Base-by-base conservation (phyloP, 2,113 vertebrate genomes). In the Pelecanoides urinatrix region DNA sequence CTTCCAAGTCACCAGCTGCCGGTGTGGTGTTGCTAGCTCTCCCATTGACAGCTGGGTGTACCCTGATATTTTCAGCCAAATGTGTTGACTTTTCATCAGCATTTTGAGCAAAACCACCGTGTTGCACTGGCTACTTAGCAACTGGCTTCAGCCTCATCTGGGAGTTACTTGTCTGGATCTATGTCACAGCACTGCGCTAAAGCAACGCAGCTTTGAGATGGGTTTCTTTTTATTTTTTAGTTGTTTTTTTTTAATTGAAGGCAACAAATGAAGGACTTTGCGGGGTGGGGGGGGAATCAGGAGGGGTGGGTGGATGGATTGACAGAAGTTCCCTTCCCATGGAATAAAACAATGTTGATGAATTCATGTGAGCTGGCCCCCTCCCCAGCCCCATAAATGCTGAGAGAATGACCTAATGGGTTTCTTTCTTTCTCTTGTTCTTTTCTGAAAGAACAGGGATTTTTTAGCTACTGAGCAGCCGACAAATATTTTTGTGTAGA, bases 41-140 rank as follows among this genome's bases (percentile, higher is more conserved):
- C 49, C 68, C 10, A 3, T 16, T 38, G 84, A 56, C 90, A 86
- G 70, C 75, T 90, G 82, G 32, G 21, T 36, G 34, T 29, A 45
- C 21, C 42, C 72, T 82, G 76, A 45, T 56, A 58, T 49, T 55
- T 78, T 90, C 65, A 86, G 79, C 47, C n/a, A 87, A 72, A 68
- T 2, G 9, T 9, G 30, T 47, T 72, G 86, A 72, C 70, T 87
- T 93, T 66, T 61, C 73, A 50, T 36, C 40, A 68, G 83, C 42
- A 40, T 53, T 94, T 87, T 79, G 71, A 96, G 79, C 45, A 49
- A 45, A 96, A 53, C 22, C 53, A 53, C 52, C 1, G 3, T 36
- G 52, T 74, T 88, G 32, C 66, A 49, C 16, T 61, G 42, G 66
- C 92, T 96, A 81, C 81, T 95, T 91, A 94, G 91, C 74, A 94